These are phyloP conservation scores for Drosophila elegans DNA, from an alignment of 1,140 invertebrate genomes.

Conservation along the genomic window DNA sequence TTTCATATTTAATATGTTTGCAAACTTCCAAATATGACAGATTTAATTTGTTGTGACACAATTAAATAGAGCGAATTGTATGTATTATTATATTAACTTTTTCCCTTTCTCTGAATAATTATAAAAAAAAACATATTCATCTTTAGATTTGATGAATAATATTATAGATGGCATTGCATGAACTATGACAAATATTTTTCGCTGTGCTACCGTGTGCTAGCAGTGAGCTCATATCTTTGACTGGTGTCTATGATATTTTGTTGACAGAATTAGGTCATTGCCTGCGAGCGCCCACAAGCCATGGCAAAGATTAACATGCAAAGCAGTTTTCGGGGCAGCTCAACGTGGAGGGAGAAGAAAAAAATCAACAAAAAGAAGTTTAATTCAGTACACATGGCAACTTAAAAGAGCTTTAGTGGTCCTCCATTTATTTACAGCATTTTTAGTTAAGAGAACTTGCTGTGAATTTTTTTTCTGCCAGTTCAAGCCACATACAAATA, in stretches of 20 bases:
- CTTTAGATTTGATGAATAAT: too few species aligned
- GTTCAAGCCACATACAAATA: slow-evolving; percentile 17
- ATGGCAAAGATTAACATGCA: slow-evolving; percentile 66
- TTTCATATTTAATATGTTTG: too few species aligned
- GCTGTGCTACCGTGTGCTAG: slow-evolving; percentile 1
- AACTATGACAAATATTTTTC: not conserved
- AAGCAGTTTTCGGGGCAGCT: slow-evolving; percentile 39
- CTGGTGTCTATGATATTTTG: slow-evolving; percentile 65
- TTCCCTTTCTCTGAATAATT: too few species aligned
- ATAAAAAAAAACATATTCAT: too few species aligned
- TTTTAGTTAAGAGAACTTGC: not conserved
- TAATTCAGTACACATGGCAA: slow-evolving; percentile 14
- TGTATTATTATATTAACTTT: too few species aligned
- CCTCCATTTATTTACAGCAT: not conserved
- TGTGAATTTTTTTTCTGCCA: not conserved
- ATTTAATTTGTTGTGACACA: too few species aligned
- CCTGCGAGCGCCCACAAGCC: slow-evolving; percentile 53
- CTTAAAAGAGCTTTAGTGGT: slow-evolving; percentile 1
- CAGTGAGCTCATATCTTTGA: slow-evolving; percentile 45
- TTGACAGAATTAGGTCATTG: slow-evolving; percentile 80
- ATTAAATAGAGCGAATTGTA: too few species aligned
- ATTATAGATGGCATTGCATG: too few species aligned
- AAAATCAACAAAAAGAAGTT: slow-evolving; percentile 4
- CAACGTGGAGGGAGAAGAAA: slow-evolving; percentile 6
- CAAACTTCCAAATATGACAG: too few species aligned